phyloP scores from a whole-genome alignment of 2,888 invertebrate species.

The Nephrotoma guestfalica region DNA sequence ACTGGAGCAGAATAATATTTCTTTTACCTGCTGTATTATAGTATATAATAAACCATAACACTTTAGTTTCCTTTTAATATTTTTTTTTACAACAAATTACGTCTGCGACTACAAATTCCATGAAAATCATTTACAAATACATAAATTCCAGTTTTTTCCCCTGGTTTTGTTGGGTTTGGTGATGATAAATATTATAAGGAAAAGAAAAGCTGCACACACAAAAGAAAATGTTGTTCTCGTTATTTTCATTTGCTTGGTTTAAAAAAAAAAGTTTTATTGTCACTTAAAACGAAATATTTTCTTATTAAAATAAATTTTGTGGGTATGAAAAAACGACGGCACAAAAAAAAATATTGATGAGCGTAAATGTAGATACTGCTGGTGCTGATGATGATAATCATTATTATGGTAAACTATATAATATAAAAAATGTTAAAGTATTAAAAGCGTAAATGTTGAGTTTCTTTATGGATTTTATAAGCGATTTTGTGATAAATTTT shows the following conservation, averaged over 20 bases:
- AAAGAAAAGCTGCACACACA: background rate
- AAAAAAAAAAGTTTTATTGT: background rate
- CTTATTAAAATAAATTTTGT: background rate
- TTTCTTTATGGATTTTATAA: background rate
- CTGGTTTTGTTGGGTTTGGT: background rate
- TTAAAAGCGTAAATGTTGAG: background rate
- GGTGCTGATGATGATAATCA: background rate
- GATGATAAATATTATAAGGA: background rate
- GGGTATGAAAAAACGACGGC: background rate
- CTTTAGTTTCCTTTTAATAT: background rate
- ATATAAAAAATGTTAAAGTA: background rate
- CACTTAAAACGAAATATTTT: background rate
- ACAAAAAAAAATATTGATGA: background rate
- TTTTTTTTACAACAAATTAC: background rate
- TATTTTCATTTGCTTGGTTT: background rate
- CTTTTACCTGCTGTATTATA: background rate
- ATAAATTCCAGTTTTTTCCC: background rate
- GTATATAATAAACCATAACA: background rate
- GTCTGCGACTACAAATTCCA: background rate
- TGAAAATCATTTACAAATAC: background rate
- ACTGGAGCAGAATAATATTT: no score
- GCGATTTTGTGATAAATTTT: background rate
- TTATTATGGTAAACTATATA: background rate
- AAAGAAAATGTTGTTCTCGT: background rate
- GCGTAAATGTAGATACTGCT: background rate